Evolutionary conservation across 1,140 invertebrate species (phyloP).

Genomic region (Vollenhovia emeryi): DNA sequence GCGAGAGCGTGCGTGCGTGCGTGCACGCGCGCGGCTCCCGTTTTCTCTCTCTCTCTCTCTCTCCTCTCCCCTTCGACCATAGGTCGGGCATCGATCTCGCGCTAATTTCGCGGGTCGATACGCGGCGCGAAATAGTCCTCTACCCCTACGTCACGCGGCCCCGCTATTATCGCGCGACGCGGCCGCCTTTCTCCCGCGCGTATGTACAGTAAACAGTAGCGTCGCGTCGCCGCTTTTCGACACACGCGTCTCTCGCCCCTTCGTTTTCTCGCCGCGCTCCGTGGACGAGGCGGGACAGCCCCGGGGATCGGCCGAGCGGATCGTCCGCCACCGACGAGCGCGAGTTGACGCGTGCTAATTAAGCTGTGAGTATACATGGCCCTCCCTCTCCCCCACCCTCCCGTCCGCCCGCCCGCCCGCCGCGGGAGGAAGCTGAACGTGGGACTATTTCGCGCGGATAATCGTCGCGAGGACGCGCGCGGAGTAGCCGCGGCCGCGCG

Average conservation of each 20-base stretch:
- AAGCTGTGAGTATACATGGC: not conserved
- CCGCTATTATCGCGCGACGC: slow-evolving; percentile 23
- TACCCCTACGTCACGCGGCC: not conserved
- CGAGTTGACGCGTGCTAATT: not conserved
- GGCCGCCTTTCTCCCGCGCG: slow-evolving; percentile 1
- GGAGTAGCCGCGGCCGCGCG: not conserved
- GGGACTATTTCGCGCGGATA: slow-evolving; percentile 13
- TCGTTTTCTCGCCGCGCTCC: not conserved
- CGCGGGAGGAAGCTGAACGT: not conserved
- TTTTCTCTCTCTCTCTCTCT: not conserved
- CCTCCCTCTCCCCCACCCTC: not conserved
- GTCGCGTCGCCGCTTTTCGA: not conserved
- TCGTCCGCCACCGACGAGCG: not conserved
- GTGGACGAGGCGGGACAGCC: not conserved
- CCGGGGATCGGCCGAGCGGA: not conserved
- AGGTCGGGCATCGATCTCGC: slow-evolving; percentile 28
- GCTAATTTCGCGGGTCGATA: slow-evolving; percentile 28
- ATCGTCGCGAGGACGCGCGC: not conserved
- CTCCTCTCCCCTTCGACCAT: not conserved
- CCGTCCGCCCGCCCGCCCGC: too few species aligned
- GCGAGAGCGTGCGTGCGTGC: not conserved
- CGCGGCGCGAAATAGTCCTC: not conserved
- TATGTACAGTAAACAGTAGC: slow-evolving; percentile 29
- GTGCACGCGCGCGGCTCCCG: not conserved
- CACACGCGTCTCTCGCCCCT: not conserved